A percentile compares a stretch with the other conserved stretches of the same genome.
phyloP scores from a whole-genome alignment of 1,140 invertebrate genomes.

The Ceratina australensis region DNA sequence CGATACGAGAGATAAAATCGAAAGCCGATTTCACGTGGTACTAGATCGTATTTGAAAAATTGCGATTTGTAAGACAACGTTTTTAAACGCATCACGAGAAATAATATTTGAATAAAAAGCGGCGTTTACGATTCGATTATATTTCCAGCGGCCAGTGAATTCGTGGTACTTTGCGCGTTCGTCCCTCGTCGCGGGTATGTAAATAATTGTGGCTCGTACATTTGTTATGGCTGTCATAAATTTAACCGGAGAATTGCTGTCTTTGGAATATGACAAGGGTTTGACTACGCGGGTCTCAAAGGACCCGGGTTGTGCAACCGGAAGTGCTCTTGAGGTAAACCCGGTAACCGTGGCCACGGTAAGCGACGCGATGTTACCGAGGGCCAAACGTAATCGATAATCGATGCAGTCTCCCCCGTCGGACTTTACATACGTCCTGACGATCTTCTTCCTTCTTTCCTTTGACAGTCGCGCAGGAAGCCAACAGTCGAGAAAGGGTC shows the following conservation, averaged over 20 bases:
- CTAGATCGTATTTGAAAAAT: too few species aligned
- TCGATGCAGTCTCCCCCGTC: constrained; percentile 11
- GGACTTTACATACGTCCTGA: background rate
- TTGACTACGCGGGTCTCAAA: constrained; percentile 55
- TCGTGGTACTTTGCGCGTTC: constrained; percentile 8
- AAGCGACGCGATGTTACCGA: background rate
- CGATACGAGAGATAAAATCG: background rate
- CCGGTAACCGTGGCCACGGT: constrained; percentile 13
- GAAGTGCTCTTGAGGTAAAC: constrained; percentile 46
- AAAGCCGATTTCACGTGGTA: too few species aligned
- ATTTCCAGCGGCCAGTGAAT: background rate
- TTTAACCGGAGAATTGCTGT: constrained; percentile 34
- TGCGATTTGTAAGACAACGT: too few species aligned
- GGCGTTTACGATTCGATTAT: background rate
- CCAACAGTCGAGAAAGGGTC: background rate
- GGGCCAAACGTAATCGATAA: constrained; percentile 34
- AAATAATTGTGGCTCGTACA: constrained; percentile 53
- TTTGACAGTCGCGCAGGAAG: background rate
- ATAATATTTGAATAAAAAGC: background rate
- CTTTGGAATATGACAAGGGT: constrained; percentile 55
- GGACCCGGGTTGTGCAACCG: constrained; percentile 44
- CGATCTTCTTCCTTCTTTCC: background rate
- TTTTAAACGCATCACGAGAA: too few species aligned
- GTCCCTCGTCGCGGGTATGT: constrained; percentile 40
- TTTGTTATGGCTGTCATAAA: constrained; percentile 55